Base-by-base conservation (phyloP, 1,140 invertebrate genomes). In the Lepidurus apus region DNA sequence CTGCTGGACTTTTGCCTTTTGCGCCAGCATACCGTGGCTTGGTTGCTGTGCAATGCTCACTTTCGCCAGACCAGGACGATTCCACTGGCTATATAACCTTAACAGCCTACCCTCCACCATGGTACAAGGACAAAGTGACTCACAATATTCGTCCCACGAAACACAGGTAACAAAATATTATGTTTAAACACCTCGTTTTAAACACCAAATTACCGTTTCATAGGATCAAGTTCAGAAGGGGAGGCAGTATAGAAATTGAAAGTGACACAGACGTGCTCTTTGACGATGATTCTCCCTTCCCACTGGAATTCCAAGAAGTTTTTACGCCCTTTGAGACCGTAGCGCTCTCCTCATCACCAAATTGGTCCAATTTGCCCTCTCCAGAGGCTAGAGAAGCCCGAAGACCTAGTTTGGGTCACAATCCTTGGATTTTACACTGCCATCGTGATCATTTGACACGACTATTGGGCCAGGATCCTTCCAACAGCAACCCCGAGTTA, bases 401-500 rank as follows among this genome's bases (percentile, higher is more conserved):
- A 26, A 82, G 80, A 73, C 80, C 81, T 8, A 81, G 78, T 13
- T 79, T 79, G 17, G 79, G 81, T 43, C 82, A 86, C 43, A 90
- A 89, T 82, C 88, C 89, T 42, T 90, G 89, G 89, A 87, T 87
- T 73, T 82, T 88, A 24, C 86, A 87, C 80, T 89, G 87, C 82
- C 88, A 89, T 82, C 85, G 86, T 80, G 83, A 86, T 79, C 84
- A 87, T 26, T 80, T 87, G 75, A 82, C 83, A n/a, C 85, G 85
- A 80, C 82, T 87, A 81, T 74, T 76, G 24, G 47, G 76, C 5
- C 34, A 65, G 26, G 77, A 75, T 53, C 74, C 77, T 9, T 34
- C 81, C 78, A 80, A 81, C 79, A 77, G 42, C 79, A 42, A 80
- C 80, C 76, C 44, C 73, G 26, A 13, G 65, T 43, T 42, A 4